Evolutionary conservation across 2,888 invertebrate genomes (phyloP).

Genomic region (Torymus tubicola): DNA sequence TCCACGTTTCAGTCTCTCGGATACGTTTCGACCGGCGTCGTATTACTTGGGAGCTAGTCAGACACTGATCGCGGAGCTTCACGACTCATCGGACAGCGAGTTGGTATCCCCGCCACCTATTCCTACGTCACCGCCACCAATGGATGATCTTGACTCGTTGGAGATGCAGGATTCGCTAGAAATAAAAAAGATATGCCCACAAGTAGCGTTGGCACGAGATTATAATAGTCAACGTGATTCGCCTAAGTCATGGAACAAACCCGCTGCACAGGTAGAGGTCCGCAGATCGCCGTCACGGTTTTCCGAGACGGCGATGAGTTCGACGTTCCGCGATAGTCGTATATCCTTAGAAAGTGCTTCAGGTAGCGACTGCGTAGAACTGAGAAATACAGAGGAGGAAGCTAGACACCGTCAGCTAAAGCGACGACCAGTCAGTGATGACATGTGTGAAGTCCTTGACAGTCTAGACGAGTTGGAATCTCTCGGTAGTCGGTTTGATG

Average conservation of each 20-base stretch:
- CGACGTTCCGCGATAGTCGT: constrained; percentile 69
- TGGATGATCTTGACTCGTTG: constrained; percentile 83
- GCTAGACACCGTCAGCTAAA: constrained; percentile 81
- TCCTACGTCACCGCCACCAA: constrained; percentile 85
- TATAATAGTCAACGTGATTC: constrained; percentile 61
- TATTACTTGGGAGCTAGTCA: constrained; percentile 88
- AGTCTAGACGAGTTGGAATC: constrained; percentile 84
- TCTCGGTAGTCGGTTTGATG: constrained; percentile 79
- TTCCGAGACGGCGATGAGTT: constrained; percentile 67
- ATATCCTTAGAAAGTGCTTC: constrained; percentile 70
- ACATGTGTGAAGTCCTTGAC: constrained; percentile 76
- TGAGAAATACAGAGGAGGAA: constrained; percentile 78
- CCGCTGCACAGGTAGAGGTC: constrained; percentile 65
- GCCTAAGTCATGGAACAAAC: constrained; percentile 68
- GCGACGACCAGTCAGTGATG: constrained; percentile 86
- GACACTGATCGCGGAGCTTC: constrained; percentile 80
- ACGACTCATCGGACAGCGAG: constrained; percentile 90
- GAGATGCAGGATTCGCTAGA: constrained; percentile 74
- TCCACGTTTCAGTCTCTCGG: constrained; percentile 89
- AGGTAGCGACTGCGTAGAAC: constrained; percentile 79
- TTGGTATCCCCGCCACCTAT: constrained; percentile 87
- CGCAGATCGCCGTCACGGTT: constrained; percentile 68
- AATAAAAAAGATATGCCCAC: constrained; percentile 70
- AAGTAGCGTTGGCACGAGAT: constrained; percentile 73
- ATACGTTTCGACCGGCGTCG: constrained; percentile 91